Evolutionary conservation across 2,888 invertebrate species (phyloP).

Genomic region (Tryphoninae sp.): DNA sequence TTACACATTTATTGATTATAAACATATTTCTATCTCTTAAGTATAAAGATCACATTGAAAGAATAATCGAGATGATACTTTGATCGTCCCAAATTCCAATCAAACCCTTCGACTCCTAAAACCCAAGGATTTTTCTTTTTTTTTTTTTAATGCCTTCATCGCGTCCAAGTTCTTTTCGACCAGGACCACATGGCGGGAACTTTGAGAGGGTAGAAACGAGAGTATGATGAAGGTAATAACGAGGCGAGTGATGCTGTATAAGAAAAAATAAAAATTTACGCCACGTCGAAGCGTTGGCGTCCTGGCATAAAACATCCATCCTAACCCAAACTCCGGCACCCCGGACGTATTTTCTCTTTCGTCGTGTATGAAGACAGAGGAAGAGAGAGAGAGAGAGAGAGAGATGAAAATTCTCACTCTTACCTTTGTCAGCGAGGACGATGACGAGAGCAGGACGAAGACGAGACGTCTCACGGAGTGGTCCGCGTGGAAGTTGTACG

Average conservation of each 20-base stretch:
- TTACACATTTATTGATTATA: too few relatives aligned
- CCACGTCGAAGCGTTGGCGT: conserved; percentile 43
- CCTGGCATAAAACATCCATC: conserved; percentile 62
- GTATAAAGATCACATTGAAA: too few relatives aligned
- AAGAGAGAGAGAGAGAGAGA: neutral
- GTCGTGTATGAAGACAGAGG: conserved; percentile 13
- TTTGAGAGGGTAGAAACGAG: conserved; percentile 41
- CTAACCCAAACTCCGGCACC: conserved; percentile 43
- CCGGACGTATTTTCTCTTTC: conserved; percentile 51
- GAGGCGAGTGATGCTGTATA: conserved; percentile 51
- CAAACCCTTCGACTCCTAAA: too few relatives aligned
- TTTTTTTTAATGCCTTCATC: neutral
- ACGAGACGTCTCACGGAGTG: conserved; percentile 45
- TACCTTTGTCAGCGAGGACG: conserved; percentile 41
- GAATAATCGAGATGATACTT: too few relatives aligned
- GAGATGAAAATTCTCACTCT: conserved; percentile 37
- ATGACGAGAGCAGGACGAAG: conserved; percentile 45
- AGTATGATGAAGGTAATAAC: conserved; percentile 56
- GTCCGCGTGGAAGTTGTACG: conserved; percentile 48
- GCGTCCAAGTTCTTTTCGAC: conserved; percentile 2
- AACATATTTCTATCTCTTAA: too few relatives aligned
- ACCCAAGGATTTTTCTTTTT: neutral
- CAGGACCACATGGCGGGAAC: neutral
- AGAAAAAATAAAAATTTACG: conserved; percentile 61
- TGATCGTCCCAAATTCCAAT: too few relatives aligned